Percentiles rank a stretch among this genome's conserved stretches.
Evolutionary conservation across 2,797 vertebrate species (phyloP).

Genomic region (Sphenodon punctatus): DNA sequence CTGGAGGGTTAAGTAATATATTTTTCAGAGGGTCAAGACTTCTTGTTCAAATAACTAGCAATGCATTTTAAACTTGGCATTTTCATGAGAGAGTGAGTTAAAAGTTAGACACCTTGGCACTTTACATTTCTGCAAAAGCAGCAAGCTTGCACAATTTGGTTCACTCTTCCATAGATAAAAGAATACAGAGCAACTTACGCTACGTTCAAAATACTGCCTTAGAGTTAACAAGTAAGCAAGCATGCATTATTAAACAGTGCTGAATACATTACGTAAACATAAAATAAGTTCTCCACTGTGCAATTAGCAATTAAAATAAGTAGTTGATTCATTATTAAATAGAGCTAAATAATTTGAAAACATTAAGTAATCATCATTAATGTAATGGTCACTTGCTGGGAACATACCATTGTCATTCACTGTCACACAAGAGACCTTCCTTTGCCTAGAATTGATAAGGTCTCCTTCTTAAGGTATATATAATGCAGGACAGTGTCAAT

Average conservation of each 20-base stretch:
- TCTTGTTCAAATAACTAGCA: background rate
- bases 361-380: background rate
- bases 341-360: background rate
- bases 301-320: background rate
- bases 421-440: background rate
- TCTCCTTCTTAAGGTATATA: background rate
- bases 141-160: background rate
- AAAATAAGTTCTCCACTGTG: background rate
- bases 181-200: background rate
- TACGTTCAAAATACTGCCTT: background rate
- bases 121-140: background rate
- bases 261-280: background rate
- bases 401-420: background rate
- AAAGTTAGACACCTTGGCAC: background rate
- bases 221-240: background rate
- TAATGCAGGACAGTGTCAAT: background rate
- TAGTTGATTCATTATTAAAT: background rate
- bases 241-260: background rate
- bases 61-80: background rate
- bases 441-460: background rate
- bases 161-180: background rate
- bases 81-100: background rate
- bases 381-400: background rate
- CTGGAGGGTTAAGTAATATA: accelerated
- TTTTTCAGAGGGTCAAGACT: background rate